Conservation (phyloP, 1,140 invertebrate genomes). For the Diabrotica virgifera region DNA sequence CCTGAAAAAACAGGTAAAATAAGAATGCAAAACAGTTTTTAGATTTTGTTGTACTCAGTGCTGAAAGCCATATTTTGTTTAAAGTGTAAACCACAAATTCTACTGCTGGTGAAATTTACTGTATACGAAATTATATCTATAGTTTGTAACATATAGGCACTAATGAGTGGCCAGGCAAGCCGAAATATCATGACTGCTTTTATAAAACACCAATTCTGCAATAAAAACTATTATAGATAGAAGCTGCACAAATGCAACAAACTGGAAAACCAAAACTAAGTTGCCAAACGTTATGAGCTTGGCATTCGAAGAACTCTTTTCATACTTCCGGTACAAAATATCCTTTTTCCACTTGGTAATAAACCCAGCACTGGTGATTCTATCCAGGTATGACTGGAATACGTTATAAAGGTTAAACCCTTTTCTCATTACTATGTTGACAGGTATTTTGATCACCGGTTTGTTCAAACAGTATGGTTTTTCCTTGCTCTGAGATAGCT, state of each 20-base stretch:
- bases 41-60: no score
- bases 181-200: no score
- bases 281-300: constrained; percentile 4
- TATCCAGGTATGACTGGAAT: constrained; percentile 4
- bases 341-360: constrained; percentile 16
- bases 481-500: neutral
- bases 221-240: neutral
- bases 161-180: no score
- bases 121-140: no score
- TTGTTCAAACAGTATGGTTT: constrained; percentile 8
- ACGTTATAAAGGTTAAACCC: constrained; percentile 8
- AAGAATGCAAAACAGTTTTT: no score
- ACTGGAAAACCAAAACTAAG: constrained; percentile 1
- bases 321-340: constrained; percentile 4
- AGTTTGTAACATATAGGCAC: no score
- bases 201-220: neutral
- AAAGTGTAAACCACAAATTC: no score
- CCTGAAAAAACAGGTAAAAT: no score
- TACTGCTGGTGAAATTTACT: no score
- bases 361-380: constrained; percentile 9
- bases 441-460: neutral
- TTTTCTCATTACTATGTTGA: constrained; percentile 10
- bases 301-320: neutral
- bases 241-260: neutral
- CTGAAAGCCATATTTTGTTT: no score